phyloP scores from a whole-genome alignment of 1,140 invertebrate species.

The Bombus soroeensis region DNA sequence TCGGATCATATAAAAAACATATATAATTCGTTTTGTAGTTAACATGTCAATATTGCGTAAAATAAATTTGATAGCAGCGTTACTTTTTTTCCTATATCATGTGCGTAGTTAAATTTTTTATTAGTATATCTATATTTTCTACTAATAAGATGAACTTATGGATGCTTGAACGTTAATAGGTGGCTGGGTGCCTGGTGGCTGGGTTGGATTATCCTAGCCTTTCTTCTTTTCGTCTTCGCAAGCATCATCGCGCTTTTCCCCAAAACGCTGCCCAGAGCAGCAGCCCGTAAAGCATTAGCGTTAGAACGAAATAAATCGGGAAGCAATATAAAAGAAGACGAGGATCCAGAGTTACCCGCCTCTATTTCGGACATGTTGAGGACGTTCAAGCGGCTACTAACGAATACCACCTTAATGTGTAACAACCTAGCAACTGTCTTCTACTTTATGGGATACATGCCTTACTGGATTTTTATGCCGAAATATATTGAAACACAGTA shows the following conservation, averaged over 20 bases:
- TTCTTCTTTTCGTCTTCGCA: conserved; percentile 85
- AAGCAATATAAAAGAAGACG: conserved; percentile 72
- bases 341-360: conserved; percentile 78
- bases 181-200: conserved; percentile 92
- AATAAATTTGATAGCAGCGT: too few species aligned
- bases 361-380: conserved; percentile 85
- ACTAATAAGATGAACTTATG: background rate
- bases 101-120: too few species aligned
- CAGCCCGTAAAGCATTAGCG: conserved; percentile 83
- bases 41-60: too few species aligned
- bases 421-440: conserved; percentile 88
- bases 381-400: conserved; percentile 85
- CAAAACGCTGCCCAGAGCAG: conserved; percentile 85
- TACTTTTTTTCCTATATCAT: too few species aligned
- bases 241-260: conserved; percentile 87
- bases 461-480: conserved; percentile 90
- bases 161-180: conserved; percentile 52
- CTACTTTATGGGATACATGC: conserved; percentile 88
- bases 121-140: background rate
- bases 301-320: conserved; percentile 78
- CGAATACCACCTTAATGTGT: conserved; percentile 87
- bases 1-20: background rate
- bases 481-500: conserved; percentile 91
- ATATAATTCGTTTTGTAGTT: background rate
- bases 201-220: conserved; percentile 89